Conservation (phyloP, 2,888 invertebrate species). For the Apamea sordens region DNA sequence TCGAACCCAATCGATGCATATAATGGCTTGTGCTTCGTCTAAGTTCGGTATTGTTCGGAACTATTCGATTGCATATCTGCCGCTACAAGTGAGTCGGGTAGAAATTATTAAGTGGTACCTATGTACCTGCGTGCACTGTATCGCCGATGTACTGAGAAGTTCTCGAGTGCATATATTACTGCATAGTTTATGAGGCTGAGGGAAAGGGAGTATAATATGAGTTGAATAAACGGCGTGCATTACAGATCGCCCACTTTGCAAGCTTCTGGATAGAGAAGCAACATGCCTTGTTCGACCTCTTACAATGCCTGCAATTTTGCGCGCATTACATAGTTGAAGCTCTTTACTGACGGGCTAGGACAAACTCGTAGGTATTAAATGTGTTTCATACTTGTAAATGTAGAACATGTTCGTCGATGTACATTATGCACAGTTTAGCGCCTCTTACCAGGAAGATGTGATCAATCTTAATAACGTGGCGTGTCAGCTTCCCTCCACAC, state of each 20-base stretch:
- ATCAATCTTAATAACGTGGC: slow-evolving; percentile 11
- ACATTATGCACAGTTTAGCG: not conserved
- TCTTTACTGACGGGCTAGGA: not conserved
- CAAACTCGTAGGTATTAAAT: not conserved
- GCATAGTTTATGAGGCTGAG: slow-evolving; percentile 11
- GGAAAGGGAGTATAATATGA: not conserved
- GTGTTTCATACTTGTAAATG: not conserved
- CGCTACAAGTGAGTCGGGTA: slow-evolving; percentile 28
- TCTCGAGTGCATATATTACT: slow-evolving; percentile 11
- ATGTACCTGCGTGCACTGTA: slow-evolving; percentile 11
- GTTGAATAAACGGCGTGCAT: not conserved
- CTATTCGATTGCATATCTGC: slow-evolving; percentile 58
- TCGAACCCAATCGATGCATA: slow-evolving; percentile 53
- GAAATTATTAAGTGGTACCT: slow-evolving; percentile 44
- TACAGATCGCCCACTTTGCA: not conserved
- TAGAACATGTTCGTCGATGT: not conserved
- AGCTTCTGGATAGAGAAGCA: not conserved
- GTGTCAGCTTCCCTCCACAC: not conserved
- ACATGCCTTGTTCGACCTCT: not conserved
- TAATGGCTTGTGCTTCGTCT: slow-evolving; percentile 47
- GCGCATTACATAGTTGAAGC: not conserved
- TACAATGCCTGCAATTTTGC: not conserved
- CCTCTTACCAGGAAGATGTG: not conserved
- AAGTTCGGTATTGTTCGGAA: slow-evolving; percentile 56
- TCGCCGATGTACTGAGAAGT: slow-evolving; percentile 3